phyloP scores from a whole-genome alignment of 2,113 vertebrate genomes.

The Vombatus ursinus region DNA sequence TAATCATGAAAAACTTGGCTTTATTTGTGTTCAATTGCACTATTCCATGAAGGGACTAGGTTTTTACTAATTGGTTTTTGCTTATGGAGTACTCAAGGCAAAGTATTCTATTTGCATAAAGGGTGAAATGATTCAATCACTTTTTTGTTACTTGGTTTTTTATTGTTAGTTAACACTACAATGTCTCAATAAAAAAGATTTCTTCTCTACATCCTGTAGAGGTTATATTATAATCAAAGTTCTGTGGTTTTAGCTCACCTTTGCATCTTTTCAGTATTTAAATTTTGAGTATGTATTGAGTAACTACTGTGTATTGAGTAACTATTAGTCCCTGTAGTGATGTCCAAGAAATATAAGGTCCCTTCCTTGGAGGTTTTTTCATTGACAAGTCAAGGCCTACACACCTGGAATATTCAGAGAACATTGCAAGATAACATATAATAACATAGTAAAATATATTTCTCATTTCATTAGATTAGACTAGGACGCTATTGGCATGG shows the following conservation, averaged over 20 bases:
- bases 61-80: slow-evolving; percentile 59
- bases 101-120: slow-evolving; percentile 48
- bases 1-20: neutral
- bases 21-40: slow-evolving; percentile 65
- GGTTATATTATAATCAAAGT: slow-evolving; percentile 39
- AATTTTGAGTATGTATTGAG: neutral
- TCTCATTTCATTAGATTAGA: neutral
- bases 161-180: neutral
- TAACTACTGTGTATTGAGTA: neutral
- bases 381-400: neutral
- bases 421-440: neutral
- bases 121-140: slow-evolving; percentile 66
- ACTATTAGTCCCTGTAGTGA: neutral
- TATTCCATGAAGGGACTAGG: slow-evolving; percentile 56
- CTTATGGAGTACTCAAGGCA: slow-evolving; percentile 39
- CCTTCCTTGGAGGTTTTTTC: neutral
- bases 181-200: neutral
- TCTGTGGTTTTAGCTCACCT: slow-evolving; percentile 23
- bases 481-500: neutral
- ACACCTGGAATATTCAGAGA: neutral
- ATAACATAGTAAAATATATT: slow-evolving; percentile 42
- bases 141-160: slow-evolving; percentile 35
- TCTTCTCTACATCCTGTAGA: neutral
- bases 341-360: neutral
- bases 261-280: neutral